Evolutionary conservation across 2,797 vertebrate genomes (phyloP).

Genomic region (Sphenopsis melanotis): DNA sequence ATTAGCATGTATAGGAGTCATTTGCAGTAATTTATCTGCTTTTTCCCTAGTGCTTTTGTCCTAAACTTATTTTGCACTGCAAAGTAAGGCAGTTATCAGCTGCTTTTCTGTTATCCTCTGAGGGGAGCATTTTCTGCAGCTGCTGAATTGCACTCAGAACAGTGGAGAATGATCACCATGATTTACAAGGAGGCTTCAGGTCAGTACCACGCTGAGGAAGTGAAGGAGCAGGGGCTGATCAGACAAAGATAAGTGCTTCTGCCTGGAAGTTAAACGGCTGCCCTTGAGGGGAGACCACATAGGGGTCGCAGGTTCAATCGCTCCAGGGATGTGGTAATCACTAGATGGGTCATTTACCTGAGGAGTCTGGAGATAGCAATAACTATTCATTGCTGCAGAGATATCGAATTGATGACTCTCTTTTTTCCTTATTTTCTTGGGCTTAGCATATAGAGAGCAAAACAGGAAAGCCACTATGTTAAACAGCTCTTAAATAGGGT

Average conservation of each 20-base stretch:
- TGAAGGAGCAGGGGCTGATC: not conserved
- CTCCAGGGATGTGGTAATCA: not conserved
- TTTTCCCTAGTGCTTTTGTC: not conserved
- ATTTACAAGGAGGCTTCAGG: conserved; percentile 15
- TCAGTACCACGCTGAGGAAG: not conserved
- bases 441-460: not conserved
- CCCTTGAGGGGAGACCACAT: not conserved
- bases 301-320: not conserved
- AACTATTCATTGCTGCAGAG: not conserved
- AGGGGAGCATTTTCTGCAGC: not conserved
- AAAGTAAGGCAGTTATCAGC: not conserved
- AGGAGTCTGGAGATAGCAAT: not conserved
- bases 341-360: conserved; percentile 9
- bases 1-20: not conserved
- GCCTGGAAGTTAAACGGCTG: not conserved
- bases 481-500: not conserved
- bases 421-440: not conserved
- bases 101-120: not conserved
- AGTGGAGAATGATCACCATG: not conserved
- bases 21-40: not conserved
- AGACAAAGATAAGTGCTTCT: not conserved
- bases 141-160: not conserved
- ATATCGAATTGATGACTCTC: not conserved
- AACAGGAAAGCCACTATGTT: not conserved
- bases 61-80: not conserved